These are phyloP conservation scores for Heptascelio sp. DNA, from an alignment of 2,888 invertebrate species.

Conservation along the genomic window DNA sequence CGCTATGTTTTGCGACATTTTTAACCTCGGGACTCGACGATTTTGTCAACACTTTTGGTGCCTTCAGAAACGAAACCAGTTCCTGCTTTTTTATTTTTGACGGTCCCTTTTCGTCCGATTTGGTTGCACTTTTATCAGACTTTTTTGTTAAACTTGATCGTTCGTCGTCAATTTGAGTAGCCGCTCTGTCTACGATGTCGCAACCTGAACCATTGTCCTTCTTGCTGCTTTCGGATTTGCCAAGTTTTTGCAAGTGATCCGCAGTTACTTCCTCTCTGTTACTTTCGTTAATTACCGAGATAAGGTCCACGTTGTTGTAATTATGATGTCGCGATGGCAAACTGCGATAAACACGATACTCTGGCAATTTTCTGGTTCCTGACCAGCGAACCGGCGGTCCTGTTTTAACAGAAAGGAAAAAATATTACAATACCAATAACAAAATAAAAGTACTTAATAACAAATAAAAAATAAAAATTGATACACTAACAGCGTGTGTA, in stretches of 20 bases:
- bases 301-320: slow-evolving; percentile 70
- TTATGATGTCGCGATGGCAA: slow-evolving; percentile 86
- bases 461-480: too few species aligned
- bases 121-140: slow-evolving; percentile 62
- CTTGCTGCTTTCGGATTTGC: slow-evolving; percentile 48
- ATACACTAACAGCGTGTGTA: too few species aligned
- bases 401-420: slow-evolving; percentile 72
- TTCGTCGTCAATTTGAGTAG: slow-evolving; percentile 61
- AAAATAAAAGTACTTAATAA: too few species aligned
- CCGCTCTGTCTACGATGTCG: slow-evolving; percentile 44
- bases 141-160: slow-evolving; percentile 70
- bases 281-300: slow-evolving; percentile 58
- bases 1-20: slow-evolving; percentile 76
- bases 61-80: slow-evolving; percentile 78
- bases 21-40: slow-evolving; percentile 70
- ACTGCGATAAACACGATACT: slow-evolving; percentile 87
- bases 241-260: slow-evolving; percentile 44
- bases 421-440: too few species aligned
- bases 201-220: slow-evolving; percentile 57
- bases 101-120: slow-evolving; percentile 30
- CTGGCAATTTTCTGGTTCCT: slow-evolving; percentile 85
- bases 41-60: slow-evolving; percentile 78
- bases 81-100: slow-evolving; percentile 70
- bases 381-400: slow-evolving; percentile 86
- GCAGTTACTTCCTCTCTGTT: slow-evolving; percentile 42